phyloP scores from a whole-genome alignment of 1,140 invertebrate species.

The Limonius californicus region DNA sequence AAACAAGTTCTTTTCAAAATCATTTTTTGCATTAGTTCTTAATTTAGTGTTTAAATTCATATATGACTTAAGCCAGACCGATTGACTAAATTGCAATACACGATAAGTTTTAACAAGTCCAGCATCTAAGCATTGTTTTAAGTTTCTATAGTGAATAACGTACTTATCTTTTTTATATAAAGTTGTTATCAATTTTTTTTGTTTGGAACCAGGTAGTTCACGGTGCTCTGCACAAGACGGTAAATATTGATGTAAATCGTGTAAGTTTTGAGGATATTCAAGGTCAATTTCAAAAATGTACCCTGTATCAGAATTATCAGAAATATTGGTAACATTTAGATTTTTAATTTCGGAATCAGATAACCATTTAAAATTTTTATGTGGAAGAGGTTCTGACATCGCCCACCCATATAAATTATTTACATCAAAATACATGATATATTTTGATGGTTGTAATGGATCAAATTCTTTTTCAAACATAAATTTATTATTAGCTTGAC shows the following conservation, averaged over 20 bases:
- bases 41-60: constrained; percentile 47
- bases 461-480: too few species aligned
- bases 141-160: constrained; percentile 50
- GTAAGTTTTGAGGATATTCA: constrained; percentile 45
- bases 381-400: too few species aligned
- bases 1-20: constrained; percentile 49
- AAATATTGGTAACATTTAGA: constrained; percentile 30
- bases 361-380: too few species aligned
- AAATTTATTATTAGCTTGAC: too few species aligned
- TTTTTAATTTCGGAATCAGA: neutral
- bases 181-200: neutral
- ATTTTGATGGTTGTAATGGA: too few species aligned
- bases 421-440: too few species aligned
- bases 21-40: constrained; percentile 38
- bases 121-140: constrained; percentile 12
- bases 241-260: constrained; percentile 52
- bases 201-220: neutral
- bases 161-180: constrained; percentile 8
- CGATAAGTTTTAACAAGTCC: constrained; percentile 49
- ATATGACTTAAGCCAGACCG: constrained; percentile 48
- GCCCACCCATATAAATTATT: too few species aligned
- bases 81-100: constrained; percentile 53
- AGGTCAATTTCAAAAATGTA: constrained; percentile 54
- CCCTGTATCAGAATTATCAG: constrained; percentile 46
- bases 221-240: constrained; percentile 30